Evolutionary conservation across 1,140 invertebrate species (phyloP).

Genomic region (Grapholita molesta): DNA sequence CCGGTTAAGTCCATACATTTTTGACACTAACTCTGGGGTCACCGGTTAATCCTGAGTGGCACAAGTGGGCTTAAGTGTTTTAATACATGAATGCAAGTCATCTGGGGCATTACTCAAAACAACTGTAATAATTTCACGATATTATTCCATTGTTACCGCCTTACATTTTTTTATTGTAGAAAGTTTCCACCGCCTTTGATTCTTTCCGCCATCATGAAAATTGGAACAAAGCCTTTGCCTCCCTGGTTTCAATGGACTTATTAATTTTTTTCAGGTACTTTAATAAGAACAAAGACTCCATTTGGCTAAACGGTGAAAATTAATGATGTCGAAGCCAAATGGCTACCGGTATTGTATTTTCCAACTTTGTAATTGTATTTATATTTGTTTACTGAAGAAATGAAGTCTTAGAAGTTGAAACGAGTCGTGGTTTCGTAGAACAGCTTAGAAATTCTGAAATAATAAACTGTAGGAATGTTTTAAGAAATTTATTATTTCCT

Average conservation of each 20-base stretch:
- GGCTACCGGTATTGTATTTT: conserved; percentile 5
- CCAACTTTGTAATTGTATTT: background rate
- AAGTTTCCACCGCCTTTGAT: conserved; percentile 3
- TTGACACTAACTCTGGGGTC: too few relatives aligned
- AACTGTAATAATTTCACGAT: background rate
- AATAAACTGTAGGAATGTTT: background rate
- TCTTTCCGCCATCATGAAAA: conserved; percentile 3
- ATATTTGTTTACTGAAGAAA: background rate
- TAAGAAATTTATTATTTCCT: background rate
- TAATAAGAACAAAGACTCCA: conserved; percentile 10
- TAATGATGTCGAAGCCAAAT: background rate
- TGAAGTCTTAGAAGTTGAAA: background rate
- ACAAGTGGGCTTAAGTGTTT: too few relatives aligned
- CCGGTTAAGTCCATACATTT: too few relatives aligned
- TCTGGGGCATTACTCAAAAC: background rate
- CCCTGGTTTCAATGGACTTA: conserved; percentile 6
- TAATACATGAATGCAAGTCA: too few relatives aligned
- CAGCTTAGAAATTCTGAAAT: background rate
- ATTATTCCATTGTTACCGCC: background rate
- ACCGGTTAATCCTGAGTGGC: too few relatives aligned
- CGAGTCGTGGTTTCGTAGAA: background rate
- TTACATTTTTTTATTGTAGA: background rate
- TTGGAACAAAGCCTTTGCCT: conserved; percentile 4
- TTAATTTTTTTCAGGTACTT: conserved; percentile 17
- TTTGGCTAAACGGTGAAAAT: conserved; percentile 12